phyloP scores from a whole-genome alignment of 2,797 vertebrate species.

The Galagoides demidoff region DNA sequence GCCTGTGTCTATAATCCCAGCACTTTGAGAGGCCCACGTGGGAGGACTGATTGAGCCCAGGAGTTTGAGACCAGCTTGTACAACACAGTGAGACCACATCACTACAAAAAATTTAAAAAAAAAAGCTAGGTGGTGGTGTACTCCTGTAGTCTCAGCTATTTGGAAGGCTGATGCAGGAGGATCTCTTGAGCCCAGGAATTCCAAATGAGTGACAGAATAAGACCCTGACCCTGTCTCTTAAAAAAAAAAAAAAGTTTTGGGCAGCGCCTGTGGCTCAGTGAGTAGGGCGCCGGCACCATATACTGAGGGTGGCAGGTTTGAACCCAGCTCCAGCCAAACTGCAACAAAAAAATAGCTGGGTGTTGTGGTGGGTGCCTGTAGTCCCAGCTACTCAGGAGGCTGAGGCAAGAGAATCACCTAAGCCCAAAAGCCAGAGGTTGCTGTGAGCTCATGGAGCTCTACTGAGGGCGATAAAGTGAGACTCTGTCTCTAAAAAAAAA shows the following conservation, averaged over 20 bases:
- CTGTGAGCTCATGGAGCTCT: too few relatives aligned
- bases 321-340: too few relatives aligned
- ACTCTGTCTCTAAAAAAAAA: not conserved
- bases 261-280: too few relatives aligned
- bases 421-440: too few relatives aligned
- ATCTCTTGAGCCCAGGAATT: not conserved
- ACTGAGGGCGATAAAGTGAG: too few relatives aligned
- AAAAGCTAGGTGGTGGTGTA: not conserved
- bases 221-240: not conserved
- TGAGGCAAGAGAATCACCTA: too few relatives aligned
- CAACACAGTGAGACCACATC: not conserved
- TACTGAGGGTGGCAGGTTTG: too few relatives aligned
- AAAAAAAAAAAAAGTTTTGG: not conserved
- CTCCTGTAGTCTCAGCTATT: not conserved
- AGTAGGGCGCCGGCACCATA: too few relatives aligned
- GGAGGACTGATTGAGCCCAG: not conserved
- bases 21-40: not conserved
- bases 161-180: not conserved
- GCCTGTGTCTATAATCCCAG: not conserved
- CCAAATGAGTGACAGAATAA: too few relatives aligned
- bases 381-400: too few relatives aligned
- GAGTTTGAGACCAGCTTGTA: not conserved
- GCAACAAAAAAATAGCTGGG: too few relatives aligned
- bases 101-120: not conserved
- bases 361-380: too few relatives aligned